Evolutionary conservation across 2,113 vertebrate species (phyloP), one percentile per base, ranked within the genome.

Genomic region (Proterorhinus semilunaris): DNA sequence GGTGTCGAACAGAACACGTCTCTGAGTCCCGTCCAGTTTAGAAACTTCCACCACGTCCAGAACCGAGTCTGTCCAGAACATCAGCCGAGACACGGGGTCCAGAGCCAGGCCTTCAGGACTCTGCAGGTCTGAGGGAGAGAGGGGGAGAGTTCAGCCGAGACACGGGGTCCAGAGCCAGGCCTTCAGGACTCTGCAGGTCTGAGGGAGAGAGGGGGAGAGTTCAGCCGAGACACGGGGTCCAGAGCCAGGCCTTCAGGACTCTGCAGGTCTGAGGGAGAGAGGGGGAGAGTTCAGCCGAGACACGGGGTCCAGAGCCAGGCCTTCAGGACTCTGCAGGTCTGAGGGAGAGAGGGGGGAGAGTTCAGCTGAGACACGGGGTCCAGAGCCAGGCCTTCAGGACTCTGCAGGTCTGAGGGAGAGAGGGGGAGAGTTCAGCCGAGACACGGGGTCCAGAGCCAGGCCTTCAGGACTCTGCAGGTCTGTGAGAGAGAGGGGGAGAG

Each of bases 11-110:
- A 98, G 93, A 62, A 97, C 91, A 3, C 93, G 88, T 0, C 95
- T 93, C 64, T 95, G 91, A 45, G 90, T 91, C 17, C 96, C 96
- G 1, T 98, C 96, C 73, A 99, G 83, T 27, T 80, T 92, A 0
- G 97, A 93, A 17, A 97, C 96, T 81, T 98, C 96, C 51, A 99
- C 94, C 3, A 93, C 93, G 76, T 99, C 94, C n/a, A 91, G 79
- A 0, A 92, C 78, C 61, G 97, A 99, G 81, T 99, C 96, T 0
- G 96, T 98, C 96, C 96, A 98, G 93, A 96, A 98, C 74, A 99
- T 88, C 79, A 95, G 96, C 48, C 95, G 95, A 65, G 96, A 90
- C 0, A 96, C 87, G 43, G 95, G 93, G 87, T 99, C 96, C 0
- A 99, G 53, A 10, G 96, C 92, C 47, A 99, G 86, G 58, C 97